phyloP scores from a whole-genome alignment of 1,140 invertebrate species.

The Brachionus rotundiformis region DNA sequence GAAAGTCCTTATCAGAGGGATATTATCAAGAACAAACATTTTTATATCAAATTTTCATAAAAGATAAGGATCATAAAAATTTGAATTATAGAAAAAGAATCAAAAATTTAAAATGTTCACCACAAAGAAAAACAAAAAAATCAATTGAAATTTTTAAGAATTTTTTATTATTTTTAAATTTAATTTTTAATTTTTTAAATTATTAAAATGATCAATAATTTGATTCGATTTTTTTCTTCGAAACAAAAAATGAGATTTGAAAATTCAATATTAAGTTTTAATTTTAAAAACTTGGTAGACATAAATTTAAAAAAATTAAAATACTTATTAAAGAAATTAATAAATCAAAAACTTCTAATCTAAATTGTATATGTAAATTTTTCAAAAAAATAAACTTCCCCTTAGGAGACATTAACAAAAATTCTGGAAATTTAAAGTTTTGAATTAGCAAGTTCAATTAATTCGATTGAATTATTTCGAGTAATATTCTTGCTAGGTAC shows the following conservation, averaged over 20 bases:
- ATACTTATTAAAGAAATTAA: neutral
- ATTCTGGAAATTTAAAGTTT: conserved; percentile 28
- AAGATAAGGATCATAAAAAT: too few species aligned
- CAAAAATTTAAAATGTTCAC: too few species aligned
- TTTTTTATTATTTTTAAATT: neutral
- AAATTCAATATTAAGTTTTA: neutral
- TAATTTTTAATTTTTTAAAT: neutral
- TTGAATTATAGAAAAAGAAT: too few species aligned
- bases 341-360: neutral
- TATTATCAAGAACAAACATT: too few species aligned
- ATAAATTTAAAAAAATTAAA: neutral
- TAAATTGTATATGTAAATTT: neutral
- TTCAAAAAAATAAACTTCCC: neutral
- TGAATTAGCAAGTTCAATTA: conserved; percentile 3
- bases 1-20: too few species aligned
- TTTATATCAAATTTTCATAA: too few species aligned
- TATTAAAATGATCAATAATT: neutral
- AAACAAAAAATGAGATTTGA: neutral
- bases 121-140: too few species aligned
- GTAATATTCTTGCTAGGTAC: conserved; percentile 51
- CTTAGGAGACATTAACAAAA: neutral
- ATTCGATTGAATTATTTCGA: conserved; percentile 26
- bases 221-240: neutral
- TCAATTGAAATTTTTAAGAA: neutral
- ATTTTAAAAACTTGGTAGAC: neutral